Conservation (phyloP, 2,888 invertebrate genomes). For the Brachyopa scutellaris region DNA sequence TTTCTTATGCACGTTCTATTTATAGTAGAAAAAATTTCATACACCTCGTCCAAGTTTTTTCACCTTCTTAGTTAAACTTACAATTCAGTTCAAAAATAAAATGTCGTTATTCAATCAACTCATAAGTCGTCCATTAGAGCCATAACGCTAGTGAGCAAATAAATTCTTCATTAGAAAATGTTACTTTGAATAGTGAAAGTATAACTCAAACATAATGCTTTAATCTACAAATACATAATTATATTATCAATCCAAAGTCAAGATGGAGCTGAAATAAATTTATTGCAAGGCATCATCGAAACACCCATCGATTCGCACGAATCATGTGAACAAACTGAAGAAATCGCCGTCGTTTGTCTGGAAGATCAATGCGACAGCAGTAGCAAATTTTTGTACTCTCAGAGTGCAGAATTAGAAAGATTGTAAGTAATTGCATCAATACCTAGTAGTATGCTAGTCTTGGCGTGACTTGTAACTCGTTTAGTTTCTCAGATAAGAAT, state of each 20-base stretch:
- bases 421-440: constrained; percentile 73
- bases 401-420: constrained; percentile 75
- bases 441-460: constrained; percentile 28
- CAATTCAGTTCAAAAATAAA: no score
- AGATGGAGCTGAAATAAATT: constrained; percentile 45
- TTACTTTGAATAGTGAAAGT: not conserved
- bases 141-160: not conserved
- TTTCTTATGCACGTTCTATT: no score
- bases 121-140: not conserved
- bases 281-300: constrained; percentile 21
- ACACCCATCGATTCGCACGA: constrained; percentile 7
- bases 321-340: constrained; percentile 23
- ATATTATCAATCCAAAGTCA: constrained; percentile 35
- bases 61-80: no score
- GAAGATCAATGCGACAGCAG: constrained; percentile 59
- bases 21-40: no score
- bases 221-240: constrained; percentile 14
- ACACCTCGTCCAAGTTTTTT: no score
- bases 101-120: no score
- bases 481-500: no score
- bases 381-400: constrained; percentile 52
- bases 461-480: not conserved
- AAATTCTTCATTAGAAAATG: not conserved
- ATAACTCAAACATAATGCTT: no score
- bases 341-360: constrained; percentile 59